Evolutionary conservation across 1,140 invertebrate genomes (phyloP).

Genomic region (Neotoxoptera formosana): DNA sequence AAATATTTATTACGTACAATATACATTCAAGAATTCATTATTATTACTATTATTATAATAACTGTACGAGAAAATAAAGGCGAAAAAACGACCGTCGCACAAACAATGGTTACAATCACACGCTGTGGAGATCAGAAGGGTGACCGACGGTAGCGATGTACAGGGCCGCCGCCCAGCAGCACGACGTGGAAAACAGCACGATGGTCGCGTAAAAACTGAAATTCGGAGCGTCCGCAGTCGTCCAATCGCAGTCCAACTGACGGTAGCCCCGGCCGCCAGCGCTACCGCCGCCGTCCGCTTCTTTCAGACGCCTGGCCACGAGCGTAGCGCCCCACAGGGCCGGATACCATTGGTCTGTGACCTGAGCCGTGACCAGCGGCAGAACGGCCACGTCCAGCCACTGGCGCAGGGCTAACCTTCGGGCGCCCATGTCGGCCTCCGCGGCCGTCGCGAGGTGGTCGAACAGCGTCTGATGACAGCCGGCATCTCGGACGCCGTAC

Average conservation of each 20-base stretch:
- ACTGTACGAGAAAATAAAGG: too few species aligned
- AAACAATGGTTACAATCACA: too few species aligned
- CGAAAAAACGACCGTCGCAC: too few species aligned
- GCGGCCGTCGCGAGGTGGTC: background rate
- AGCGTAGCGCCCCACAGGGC: background rate
- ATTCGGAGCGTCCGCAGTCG: background rate
- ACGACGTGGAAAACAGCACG: background rate
- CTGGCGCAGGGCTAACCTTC: background rate
- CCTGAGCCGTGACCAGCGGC: background rate
- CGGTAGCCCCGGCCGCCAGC: background rate
- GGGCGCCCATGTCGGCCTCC: background rate
- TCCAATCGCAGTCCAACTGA: background rate
- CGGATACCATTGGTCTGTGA: background rate
- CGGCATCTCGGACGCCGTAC: background rate
- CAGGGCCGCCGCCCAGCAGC: background rate
- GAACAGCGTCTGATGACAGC: constrained; percentile 12
- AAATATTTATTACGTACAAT: too few species aligned
- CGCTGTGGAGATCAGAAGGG: too few species aligned
- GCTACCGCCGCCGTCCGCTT: too few species aligned
- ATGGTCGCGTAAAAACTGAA: background rate
- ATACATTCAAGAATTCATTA: too few species aligned
- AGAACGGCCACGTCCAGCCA: background rate
- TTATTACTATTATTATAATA: too few species aligned
- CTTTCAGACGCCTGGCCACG: background rate
- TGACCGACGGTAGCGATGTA: too few species aligned